phyloP scores from a whole-genome alignment of 2,888 invertebrate species.

The Caenorhabditis doughertyi region DNA sequence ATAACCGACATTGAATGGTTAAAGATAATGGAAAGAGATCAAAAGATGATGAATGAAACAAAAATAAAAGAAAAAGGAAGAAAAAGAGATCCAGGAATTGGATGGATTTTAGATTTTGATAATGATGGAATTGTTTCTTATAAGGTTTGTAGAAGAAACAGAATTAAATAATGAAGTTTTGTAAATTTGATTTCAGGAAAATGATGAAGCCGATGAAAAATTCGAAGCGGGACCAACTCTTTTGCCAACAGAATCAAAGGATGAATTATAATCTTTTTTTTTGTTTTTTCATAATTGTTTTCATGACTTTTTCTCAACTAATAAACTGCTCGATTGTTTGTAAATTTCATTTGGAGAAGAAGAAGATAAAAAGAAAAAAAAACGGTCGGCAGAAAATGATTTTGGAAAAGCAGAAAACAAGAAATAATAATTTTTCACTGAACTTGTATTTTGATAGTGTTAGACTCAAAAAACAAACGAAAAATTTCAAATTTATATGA shows the following conservation, averaged over 20 bases:
- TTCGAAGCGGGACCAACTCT: slow-evolving; percentile 61
- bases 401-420: neutral
- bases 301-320: slow-evolving; percentile 11
- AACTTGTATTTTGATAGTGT: slow-evolving; percentile 1
- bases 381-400: neutral
- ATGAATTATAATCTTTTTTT: slow-evolving; percentile 38
- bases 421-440: slow-evolving; percentile 22
- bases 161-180: neutral
- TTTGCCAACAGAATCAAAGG: slow-evolving; percentile 50
- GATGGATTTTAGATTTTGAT: slow-evolving; percentile 82
- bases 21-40: slow-evolving; percentile 75
- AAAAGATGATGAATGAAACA: slow-evolving; percentile 68
- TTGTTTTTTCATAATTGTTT: neutral
- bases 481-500: slow-evolving; percentile 43
- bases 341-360: slow-evolving; percentile 9
- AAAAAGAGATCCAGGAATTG: slow-evolving; percentile 81
- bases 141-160: slow-evolving; percentile 63
- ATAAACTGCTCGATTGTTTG: neutral
- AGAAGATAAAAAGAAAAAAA: neutral
- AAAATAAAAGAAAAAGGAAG: slow-evolving; percentile 70
- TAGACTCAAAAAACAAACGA: slow-evolving; percentile 37
- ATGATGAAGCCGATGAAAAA: slow-evolving; percentile 67
- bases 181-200: slow-evolving; percentile 58
- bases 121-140: slow-evolving; percentile 81
- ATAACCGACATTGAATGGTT: slow-evolving; percentile 74